Conservation (phyloP, 2,888 invertebrate species). For the Ectemnius cavifrons region DNA sequence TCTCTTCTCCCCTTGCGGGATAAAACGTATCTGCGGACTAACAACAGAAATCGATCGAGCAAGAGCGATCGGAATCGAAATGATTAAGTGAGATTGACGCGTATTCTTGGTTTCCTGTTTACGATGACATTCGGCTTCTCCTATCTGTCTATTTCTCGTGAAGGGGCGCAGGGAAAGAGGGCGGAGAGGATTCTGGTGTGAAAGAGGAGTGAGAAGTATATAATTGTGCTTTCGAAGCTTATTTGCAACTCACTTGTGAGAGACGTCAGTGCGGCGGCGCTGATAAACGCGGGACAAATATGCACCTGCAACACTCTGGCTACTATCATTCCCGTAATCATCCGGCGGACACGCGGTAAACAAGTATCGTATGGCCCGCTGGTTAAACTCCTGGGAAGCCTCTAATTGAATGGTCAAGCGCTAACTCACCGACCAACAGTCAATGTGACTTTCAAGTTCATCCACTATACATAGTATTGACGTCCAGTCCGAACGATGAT, state of each 20-base stretch:
- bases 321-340: conserved; percentile 35
- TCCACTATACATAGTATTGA: too few relatives aligned
- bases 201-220: too few relatives aligned
- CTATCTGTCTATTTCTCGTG: too few relatives aligned
- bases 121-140: neutral
- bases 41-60: neutral
- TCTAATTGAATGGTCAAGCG: too few relatives aligned
- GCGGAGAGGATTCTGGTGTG: too few relatives aligned
- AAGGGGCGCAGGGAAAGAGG: too few relatives aligned
- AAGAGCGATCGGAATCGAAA: neutral
- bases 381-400: too few relatives aligned
- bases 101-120: conserved; percentile 1
- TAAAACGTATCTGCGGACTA: neutral
- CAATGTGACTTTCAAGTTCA: too few relatives aligned
- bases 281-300: conserved; percentile 16
- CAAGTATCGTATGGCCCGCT: too few relatives aligned
- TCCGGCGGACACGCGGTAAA: neutral
- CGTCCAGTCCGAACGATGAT: too few relatives aligned
- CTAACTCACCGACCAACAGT: too few relatives aligned
- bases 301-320: conserved; percentile 26
- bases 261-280: neutral
- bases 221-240: neutral
- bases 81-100: neutral
- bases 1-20: neutral
- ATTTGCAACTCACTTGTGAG: neutral